Evolutionary conservation across 1,140 invertebrate species (phyloP).

Genomic region (Tetranychus cinnabarinus): DNA sequence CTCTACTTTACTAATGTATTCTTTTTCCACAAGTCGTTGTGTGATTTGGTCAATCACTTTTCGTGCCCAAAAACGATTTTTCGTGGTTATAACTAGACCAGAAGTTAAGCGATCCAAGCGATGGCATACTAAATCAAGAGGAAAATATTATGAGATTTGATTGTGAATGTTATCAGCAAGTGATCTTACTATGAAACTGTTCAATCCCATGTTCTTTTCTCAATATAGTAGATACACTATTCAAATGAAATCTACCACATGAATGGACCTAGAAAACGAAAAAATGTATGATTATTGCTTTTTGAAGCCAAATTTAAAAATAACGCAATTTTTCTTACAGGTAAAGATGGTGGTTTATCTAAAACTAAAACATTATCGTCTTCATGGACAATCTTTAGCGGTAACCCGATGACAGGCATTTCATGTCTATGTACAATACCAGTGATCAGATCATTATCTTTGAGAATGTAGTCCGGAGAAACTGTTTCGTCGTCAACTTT

Average conservation of each 20-base stretch:
- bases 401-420: constrained; percentile 30
- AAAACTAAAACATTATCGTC: constrained; percentile 94
- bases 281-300: neutral
- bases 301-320: neutral
- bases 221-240: constrained; percentile 83
- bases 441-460: constrained; percentile 77
- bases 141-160: constrained; percentile 23
- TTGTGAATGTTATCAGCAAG: no score
- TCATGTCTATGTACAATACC: constrained; percentile 37
- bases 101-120: constrained; percentile 33
- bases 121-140: constrained; percentile 21
- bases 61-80: constrained; percentile 67
- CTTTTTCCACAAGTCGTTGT: constrained; percentile 71
- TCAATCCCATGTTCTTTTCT: constrained; percentile 85
- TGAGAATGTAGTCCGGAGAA: constrained; percentile 62
- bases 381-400: constrained; percentile 84
- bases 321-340: constrained; percentile 32
- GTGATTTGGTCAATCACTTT: constrained; percentile 83
- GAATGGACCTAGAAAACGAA: constrained; percentile 54
- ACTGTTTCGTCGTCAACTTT: constrained; percentile 87
- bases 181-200: constrained; percentile 59
- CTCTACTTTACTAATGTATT: constrained; percentile 88
- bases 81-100: constrained; percentile 67
- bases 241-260: constrained; percentile 83
- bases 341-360: constrained; percentile 98